Base-by-base conservation (phyloP, 2,797 vertebrate species). In the Crocidura indochinensis region DNA sequence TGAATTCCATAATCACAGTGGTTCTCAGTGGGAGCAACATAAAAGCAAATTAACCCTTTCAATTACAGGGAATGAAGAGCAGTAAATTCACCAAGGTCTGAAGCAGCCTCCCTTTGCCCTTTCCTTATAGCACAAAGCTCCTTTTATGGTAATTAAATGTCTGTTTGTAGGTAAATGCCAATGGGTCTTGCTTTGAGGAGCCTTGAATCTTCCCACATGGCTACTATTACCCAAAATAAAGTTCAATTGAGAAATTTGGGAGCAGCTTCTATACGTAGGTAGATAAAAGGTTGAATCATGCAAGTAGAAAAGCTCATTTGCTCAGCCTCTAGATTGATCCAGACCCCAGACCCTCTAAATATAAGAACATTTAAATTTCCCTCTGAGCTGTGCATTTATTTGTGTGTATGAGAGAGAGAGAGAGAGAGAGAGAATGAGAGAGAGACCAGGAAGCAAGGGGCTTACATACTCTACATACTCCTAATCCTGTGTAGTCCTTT, bases 31-130 rank as follows among this genome's bases (percentile, higher is more conserved):
- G 91, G 92, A 89, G 84, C 64, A 94, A 94, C 95, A 94, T 96
- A 84, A 97, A 97, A 97, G 95, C 72, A 91, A 95, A 95, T 96
- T 96, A 97, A 96, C 95, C 93, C 94, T 94, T 95, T 93, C 95
- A 95, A 96, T 97, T 95, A 96, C 82, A 95, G 87, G 88, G 95
- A 95, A 20, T 47, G 69, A 68, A 60, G 11, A 53, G 75, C 85
- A 95, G 74, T 96, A 96, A 94, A 95, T 73, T 84, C 91, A 67
- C 27, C 20, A 60, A 67, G 75, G 5, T 72, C 64, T 68, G 65
- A 85, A 80, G 53, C 75, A 71, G 80, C 84, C 90, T 46, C 24
- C n/a, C 9, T 71, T 82, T 93, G 62, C 88, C 38, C 68, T 89
- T 92, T 72, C 86, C 46, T 64, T 46, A 79, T 74, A 49, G 17